These are phyloP conservation scores for Cosmopolites sordidus DNA, from an alignment of 2,888 invertebrate species.

Conservation along the genomic window DNA sequence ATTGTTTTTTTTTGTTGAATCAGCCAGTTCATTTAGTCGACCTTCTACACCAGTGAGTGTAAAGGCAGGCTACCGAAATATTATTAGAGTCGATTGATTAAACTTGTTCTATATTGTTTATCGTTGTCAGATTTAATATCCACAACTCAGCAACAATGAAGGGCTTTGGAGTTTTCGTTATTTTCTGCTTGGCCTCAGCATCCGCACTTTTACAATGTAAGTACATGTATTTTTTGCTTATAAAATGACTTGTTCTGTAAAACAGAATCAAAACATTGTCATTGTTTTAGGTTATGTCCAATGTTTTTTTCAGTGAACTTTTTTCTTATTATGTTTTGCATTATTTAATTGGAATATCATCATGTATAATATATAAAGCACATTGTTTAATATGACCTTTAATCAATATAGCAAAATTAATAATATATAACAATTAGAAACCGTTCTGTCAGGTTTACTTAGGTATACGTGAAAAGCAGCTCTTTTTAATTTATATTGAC, in stretches of 20 bases:
- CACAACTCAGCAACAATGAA: conserved; percentile 18
- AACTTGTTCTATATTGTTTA: conserved; percentile 8
- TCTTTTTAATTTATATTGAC: too few species aligned
- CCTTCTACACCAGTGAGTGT: conserved; percentile 92
- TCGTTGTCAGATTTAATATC: conserved; percentile 8
- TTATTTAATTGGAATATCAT: background rate
- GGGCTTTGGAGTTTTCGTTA: conserved; percentile 24
- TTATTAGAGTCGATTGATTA: conserved; percentile 3
- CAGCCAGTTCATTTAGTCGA: conserved; percentile 46
- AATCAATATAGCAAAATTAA: too few species aligned
- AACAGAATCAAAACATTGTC: too few species aligned
- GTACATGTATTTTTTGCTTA: too few species aligned
- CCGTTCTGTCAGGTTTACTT: too few species aligned
- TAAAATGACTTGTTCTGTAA: too few species aligned
- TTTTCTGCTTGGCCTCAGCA: conserved; percentile 47
- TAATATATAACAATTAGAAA: too few species aligned
- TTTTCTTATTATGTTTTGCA: background rate
- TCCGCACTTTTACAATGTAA: conserved; percentile 64
- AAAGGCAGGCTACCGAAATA: conserved; percentile 59
- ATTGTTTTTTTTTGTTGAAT: conserved; percentile 23
- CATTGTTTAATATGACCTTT: too few species aligned
- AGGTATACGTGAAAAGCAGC: too few species aligned
- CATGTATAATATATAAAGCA: background rate
- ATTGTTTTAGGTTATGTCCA: too few species aligned
- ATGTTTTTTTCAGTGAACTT: background rate